Conservation (phyloP, 2,797 vertebrate species). For the Austrolebias charrua region DNA sequence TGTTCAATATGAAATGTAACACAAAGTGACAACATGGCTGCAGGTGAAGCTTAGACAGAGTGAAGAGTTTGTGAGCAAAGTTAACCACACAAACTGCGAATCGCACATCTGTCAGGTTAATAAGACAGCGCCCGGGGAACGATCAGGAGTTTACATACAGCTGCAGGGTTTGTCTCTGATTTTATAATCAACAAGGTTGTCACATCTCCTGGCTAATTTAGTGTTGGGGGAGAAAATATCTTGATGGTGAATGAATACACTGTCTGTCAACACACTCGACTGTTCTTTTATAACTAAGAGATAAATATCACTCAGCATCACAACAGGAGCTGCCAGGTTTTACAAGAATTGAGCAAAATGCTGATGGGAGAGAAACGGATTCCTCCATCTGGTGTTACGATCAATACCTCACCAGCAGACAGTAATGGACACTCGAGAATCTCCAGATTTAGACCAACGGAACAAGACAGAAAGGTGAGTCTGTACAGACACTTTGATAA, state of each 20-base stretch:
- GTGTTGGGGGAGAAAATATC: constrained; percentile 59
- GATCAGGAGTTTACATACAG: constrained; percentile 88
- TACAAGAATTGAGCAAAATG: constrained; percentile 35
- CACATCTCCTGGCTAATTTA: constrained; percentile 79
- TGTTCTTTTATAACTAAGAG: constrained; percentile 34
- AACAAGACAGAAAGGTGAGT: constrained; percentile 37
- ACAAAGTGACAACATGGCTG: constrained; percentile 68
- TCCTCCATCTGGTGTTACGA: constrained; percentile 43
- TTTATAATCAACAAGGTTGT: constrained; percentile 82
- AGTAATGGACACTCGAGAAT: constrained; percentile 37
- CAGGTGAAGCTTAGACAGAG: constrained; percentile 77
- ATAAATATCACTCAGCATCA: constrained; percentile 3
- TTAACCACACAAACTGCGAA: constrained; percentile 77
- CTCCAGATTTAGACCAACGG: constrained; percentile 45
- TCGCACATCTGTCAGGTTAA: constrained; percentile 91
- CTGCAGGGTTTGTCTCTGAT: constrained; percentile 85
- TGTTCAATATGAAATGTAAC: constrained; percentile 60
- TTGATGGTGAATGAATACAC: constrained; percentile 27
- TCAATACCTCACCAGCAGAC: constrained; percentile 49
- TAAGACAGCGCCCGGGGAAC: constrained; percentile 85
- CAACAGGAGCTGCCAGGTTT: constrained; percentile 33
- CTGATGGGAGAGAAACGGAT: constrained; percentile 57
- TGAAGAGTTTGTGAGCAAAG: constrained; percentile 69
- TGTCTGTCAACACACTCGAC: constrained; percentile 14
- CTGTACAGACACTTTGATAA: constrained; percentile 15